phyloP scores from a whole-genome alignment of 2,888 invertebrate species.

The Troides oblongomaculatus region DNA sequence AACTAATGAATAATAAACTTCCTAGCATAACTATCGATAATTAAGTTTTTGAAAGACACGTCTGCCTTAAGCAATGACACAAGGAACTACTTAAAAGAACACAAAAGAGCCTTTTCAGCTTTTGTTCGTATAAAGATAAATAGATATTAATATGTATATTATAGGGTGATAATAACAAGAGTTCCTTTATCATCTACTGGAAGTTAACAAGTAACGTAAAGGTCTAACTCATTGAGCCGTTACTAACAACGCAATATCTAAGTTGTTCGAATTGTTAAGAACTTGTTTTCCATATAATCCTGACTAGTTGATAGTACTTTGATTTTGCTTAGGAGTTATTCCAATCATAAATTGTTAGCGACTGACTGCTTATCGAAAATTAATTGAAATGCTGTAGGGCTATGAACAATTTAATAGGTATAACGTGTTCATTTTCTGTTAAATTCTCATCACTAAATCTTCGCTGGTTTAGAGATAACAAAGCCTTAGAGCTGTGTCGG shows the following conservation, averaged over 20 bases:
- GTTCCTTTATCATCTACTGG: neutral
- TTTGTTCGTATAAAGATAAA: neutral
- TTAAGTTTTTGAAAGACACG: neutral
- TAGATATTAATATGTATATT: neutral
- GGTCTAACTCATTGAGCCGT: conserved; percentile 1
- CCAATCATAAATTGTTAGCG: no score
- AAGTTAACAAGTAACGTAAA: neutral
- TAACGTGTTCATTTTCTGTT: neutral
- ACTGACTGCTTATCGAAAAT: no score
- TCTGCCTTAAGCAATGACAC: neutral
- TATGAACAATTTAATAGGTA: neutral
- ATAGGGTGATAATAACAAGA: neutral
- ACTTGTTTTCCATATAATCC: neutral
- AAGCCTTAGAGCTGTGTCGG: neutral
- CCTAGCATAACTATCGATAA: neutral
- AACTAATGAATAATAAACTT: neutral
- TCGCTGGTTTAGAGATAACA: neutral
- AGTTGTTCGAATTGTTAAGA: neutral
- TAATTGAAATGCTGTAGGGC: no score
- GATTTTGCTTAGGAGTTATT: neutral
- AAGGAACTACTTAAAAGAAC: neutral
- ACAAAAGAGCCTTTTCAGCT: neutral
- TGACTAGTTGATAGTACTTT: neutral
- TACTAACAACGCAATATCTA: neutral
- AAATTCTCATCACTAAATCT: neutral